A percentile compares a stretch with the other conserved stretches of the same genome.
These are phyloP conservation scores for Goniozus legneri DNA, from an alignment of 1,140 invertebrate genomes.

Conservation along the genomic window DNA sequence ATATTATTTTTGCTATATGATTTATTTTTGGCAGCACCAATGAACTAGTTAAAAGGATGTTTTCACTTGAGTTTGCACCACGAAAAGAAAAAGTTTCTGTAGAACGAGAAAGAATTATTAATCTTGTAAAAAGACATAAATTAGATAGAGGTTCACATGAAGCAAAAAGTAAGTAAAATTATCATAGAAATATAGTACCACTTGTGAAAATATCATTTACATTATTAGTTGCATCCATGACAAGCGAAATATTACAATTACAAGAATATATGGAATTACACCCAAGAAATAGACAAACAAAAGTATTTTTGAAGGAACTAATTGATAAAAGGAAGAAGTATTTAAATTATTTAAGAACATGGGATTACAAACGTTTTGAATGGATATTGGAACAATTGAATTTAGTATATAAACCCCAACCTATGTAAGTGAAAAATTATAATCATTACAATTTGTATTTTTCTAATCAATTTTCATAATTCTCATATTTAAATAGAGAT, in stretches of 20 bases:
- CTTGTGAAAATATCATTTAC: background rate
- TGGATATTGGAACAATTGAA: conserved; percentile 81
- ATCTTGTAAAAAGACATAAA: conserved; percentile 57
- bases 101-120: conserved; percentile 46
- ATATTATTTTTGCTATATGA: background rate
- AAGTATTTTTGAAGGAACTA: conserved; percentile 62
- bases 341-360: conserved; percentile 64
- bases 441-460: background rate
- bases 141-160: conserved; percentile 59
- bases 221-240: conserved; percentile 55
- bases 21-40: conserved; percentile 51
- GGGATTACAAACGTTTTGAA: conserved; percentile 81
- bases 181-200: background rate
- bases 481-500: background rate
- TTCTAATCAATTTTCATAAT: background rate
- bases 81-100: conserved; percentile 35
- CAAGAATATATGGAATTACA: conserved; percentile 53
- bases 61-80: conserved; percentile 56
- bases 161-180: conserved; percentile 49
- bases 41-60: conserved; percentile 59
- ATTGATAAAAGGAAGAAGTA: conserved; percentile 75
- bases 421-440: conserved; percentile 50
- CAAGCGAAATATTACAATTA: conserved; percentile 55
- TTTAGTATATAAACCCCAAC: conserved; percentile 68
- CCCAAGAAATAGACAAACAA: conserved; percentile 55